A percentile compares a stretch with the other conserved stretches of the same genome.
Conservation (phyloP, 1,140 invertebrate species). For the Hyphantria cunea region DNA sequence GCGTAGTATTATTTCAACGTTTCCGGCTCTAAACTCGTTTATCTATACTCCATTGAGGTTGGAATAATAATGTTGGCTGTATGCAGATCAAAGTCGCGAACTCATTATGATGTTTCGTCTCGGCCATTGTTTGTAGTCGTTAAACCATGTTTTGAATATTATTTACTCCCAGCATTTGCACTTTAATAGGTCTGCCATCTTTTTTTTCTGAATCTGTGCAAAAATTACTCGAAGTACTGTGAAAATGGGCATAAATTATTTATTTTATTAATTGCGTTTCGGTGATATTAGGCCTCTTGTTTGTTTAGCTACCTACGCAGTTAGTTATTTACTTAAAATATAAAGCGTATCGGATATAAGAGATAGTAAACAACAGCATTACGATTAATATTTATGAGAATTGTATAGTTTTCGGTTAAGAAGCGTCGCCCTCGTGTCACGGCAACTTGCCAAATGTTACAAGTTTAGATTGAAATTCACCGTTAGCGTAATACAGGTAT, state of each 20-base stretch:
- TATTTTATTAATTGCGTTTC: background rate
- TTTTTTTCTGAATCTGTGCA: conserved; percentile 3
- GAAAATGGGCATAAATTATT: background rate
- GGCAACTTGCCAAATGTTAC: conserved; percentile 44
- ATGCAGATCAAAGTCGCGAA: conserved; percentile 3
- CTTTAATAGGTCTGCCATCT: conserved; percentile 4
- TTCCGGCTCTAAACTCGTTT: conserved; percentile 1
- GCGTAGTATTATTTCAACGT: conserved; percentile 8
- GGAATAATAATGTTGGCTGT: background rate
- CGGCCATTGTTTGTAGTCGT: conserved; percentile 15
- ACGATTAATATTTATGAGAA: conserved; percentile 13
- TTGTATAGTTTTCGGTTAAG: background rate
- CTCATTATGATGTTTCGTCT: background rate
- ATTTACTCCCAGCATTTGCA: conserved; percentile 11
- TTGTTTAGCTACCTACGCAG: background rate
- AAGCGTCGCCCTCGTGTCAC: conserved; percentile 23
- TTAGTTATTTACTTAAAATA: background rate
- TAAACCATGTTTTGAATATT: conserved; percentile 19
- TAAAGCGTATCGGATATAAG: background rate
- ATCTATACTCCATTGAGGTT: background rate
- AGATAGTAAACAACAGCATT: background rate
- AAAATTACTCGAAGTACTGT: no score
- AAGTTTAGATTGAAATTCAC: conserved; percentile 44
- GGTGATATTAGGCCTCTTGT: background rate
- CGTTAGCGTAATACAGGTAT: no score